These are phyloP conservation scores for Eulemur rubriventer DNA, from an alignment of 2,797 vertebrate genomes.

Conservation along the genomic window DNA sequence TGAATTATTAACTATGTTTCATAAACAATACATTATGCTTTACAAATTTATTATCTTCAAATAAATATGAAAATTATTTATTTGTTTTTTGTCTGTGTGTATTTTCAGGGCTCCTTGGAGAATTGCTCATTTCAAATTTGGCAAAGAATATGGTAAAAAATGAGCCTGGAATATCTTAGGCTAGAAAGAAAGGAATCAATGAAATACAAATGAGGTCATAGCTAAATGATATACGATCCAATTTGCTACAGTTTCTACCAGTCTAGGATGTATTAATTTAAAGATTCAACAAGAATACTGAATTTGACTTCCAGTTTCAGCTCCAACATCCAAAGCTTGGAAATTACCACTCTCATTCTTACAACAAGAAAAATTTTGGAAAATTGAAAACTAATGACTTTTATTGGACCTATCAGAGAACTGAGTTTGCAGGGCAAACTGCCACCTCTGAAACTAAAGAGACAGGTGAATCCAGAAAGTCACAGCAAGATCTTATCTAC, in stretches of 20 bases:
- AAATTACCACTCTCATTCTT: background rate
- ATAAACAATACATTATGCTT: background rate
- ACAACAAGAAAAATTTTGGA: background rate
- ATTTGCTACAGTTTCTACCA: background rate
- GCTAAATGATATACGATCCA: background rate
- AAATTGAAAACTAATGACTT: background rate
- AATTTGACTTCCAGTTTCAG: background rate
- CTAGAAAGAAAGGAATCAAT: conserved; percentile 1
- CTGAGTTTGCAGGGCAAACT: background rate
- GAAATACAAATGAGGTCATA: background rate
- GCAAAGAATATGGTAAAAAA: background rate
- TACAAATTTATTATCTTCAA: background rate
- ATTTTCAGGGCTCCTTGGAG: background rate
- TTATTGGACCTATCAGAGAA: background rate
- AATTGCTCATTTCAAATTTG: background rate
- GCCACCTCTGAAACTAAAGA: background rate
- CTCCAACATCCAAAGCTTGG: background rate
- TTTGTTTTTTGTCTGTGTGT: background rate
- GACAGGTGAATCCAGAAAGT: background rate
- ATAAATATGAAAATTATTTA: background rate
- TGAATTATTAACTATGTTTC: background rate
- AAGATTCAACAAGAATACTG: background rate
- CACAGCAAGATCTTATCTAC: background rate
- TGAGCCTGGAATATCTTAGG: background rate
- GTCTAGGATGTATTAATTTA: background rate